Evolutionary conservation across 2,797 vertebrate species (phyloP), one percentile per base, ranked within the genome.

Genomic region (Rhinoraja longicauda): DNA sequence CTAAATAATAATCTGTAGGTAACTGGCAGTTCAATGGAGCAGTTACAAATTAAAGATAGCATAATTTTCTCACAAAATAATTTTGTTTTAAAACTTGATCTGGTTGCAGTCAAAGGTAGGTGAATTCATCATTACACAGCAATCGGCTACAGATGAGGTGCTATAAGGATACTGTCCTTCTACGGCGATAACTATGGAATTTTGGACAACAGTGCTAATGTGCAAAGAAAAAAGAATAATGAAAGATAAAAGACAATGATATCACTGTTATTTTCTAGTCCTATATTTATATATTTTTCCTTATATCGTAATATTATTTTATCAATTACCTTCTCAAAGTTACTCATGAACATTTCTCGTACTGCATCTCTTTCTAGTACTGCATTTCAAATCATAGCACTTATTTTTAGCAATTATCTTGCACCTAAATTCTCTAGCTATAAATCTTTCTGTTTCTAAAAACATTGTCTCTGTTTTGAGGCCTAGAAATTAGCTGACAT

Each of bases 121-220:
- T 7, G 53, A 92, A 53, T 73, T 15, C 70, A 92, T 75, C 39
- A 92, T 73, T 92, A 19, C 6, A 39, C 90, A 92, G 26, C 90
- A 92, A 7, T 70, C 57, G 12, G 29, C 13, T 3, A 92, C 39
- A 8, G 90, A 92, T 26, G 70, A 73, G 26, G 13, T 45, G 7
- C 26, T 92, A 70, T 92, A 53, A 53, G 53, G 45, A 53, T 53
- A 92, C 6, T 92, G 36, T 92, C 39, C 90, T 92, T 70, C 90
- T 29, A 53, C 15, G 90, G 17, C 5, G 90, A 53, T 0, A 29
- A 53, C 36, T 5, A 1, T 75, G 39, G 70, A 17, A 75, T 12
- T 92, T 53, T 7, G 64, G 62, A 92, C 36, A 45, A 75, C 45
- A 17, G 90, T 92, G 70, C 90, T 92, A 91, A 91, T 73, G 7